Evolutionary conservation across 2,888 invertebrate species (phyloP), one percentile per base, ranked within the genome.

Genomic region (Drosophila bunnanda): DNA sequence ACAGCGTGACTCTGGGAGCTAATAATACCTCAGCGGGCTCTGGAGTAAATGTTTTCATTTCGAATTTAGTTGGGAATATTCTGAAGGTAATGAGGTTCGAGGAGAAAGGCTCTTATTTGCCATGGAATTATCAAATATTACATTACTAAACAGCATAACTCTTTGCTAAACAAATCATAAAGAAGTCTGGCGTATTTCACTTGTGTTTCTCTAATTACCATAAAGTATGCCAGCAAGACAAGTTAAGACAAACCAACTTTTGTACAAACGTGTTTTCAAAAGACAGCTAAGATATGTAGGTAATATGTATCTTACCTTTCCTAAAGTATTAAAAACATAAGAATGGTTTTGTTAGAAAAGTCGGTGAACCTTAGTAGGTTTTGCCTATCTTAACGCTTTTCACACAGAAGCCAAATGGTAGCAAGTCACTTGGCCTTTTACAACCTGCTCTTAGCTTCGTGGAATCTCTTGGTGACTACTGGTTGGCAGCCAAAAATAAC

Each of bases 381-480:
- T 0, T 10, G 32, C 15, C 50, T 65, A 50, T 43, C 43, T 30
- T 22, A 22, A 28, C 5, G 7, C 44, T 46, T 4, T 20, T 30
- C 17, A 34, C 20, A 43, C 34, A 10, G 57, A 25, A 46, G 57
- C 34, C 56, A 12, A 30, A 7, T 25, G 62, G 36, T 17, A 30
- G 44, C 22, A 34, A 41, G 46, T 53, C 46, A 58, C 39, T 57
- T 55, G 32, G 55, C 15, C 36, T 32, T 71, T 56, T 61, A 71
- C 53, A 61, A 57, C 44, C 50, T 53, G 9, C 25, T 20, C 20
- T 22, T 52, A 15, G 43, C n/a, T 69, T 43, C 44, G 13, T 55
- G 59, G n/a, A 69, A 61, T 46, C 44, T 56, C 28, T 22, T n/a
- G 28, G n/a, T 64, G 67, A 67, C 68, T 68, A 48, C 56, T 30